Conservation (phyloP, 2,888 invertebrate species). For the Phragmatobia fuliginosa region DNA sequence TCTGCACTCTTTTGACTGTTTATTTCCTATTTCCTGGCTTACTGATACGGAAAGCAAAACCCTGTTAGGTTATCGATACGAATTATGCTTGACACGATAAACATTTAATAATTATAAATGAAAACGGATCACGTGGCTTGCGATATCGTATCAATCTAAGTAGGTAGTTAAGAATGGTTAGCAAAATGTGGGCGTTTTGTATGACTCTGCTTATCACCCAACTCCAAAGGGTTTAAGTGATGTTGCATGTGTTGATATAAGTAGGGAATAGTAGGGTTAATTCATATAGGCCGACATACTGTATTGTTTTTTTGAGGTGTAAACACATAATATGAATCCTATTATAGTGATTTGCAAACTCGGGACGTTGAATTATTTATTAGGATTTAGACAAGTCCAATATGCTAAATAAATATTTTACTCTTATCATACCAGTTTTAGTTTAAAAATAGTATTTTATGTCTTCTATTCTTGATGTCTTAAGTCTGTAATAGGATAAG, state of each 20-base stretch:
- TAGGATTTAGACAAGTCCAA: not conserved
- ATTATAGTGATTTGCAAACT: too few relatives aligned
- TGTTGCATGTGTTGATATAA: not conserved
- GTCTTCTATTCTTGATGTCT: not conserved
- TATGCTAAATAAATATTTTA: not conserved
- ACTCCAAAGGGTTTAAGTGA: not conserved
- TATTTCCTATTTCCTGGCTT: not conserved
- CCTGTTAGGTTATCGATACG: not conserved
- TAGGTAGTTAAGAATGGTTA: not conserved
- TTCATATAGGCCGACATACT: too few relatives aligned
- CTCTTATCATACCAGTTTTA: not conserved
- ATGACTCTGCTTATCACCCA: too few relatives aligned
- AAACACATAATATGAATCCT: too few relatives aligned
- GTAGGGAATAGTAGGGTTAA: not conserved
- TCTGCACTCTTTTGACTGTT: too few relatives aligned
- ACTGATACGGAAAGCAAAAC: slow-evolving; percentile 1
- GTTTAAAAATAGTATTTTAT: not conserved
- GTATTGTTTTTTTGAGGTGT: too few relatives aligned
- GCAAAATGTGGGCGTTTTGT: not conserved
- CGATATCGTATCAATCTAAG: not conserved
- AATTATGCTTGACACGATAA: not conserved
- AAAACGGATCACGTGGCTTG: not conserved
- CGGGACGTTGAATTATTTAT: too few relatives aligned
- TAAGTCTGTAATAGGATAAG: not conserved
- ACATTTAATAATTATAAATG: not conserved